Evolutionary conservation across 2,888 invertebrate species (phyloP), one percentile per base, ranked within the genome.

Genomic region (Calameuta idolon): DNA sequence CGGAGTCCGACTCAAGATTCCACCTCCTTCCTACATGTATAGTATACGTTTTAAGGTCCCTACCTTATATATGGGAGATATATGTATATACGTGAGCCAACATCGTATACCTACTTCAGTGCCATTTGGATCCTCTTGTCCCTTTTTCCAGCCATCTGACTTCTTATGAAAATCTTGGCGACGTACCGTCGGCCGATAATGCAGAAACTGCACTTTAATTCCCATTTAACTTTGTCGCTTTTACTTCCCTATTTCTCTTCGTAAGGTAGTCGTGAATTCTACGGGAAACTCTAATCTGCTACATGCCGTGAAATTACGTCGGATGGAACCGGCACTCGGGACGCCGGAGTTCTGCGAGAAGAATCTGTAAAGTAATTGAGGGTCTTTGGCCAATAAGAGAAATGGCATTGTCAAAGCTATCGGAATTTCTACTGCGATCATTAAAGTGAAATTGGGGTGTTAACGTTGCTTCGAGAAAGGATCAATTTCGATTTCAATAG

Each of bases 1-100:
- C 80, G 37, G 73, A 74, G 71, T 75, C 74, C 76, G n/a, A 79
- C 76, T 40, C 77, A 78, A 80, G 79, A 79, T 82, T 82, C 81
- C 81, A 81, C 81, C 55, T 55, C 15, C 23, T 23, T 55, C 55
- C 55, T 35, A 35, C 11, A 4, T 3, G 33, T 33, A 33, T 23
- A 9, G 55, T 2, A 23, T 9, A 23, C 55, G 23, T 23, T 55
- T 55, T 55, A 55, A 55, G 55, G 55, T 55, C 1, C n/a, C n/a
- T n/a, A n/a, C n/a, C n/a, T n/a, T n/a, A n/a, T n/a, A n/a, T n/a
- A n/a, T n/a, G 40, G 2, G 23, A 55, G 23, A 55, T 55, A 55
- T 9, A 55, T 12, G 35, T 55, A 55, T 23, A 55, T 12, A 12
- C 23, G 40, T 15, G 40, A 9, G 40, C 40, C 15, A 2, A 9